Base-by-base conservation (phyloP, 2,888 invertebrate species). In the Frankliniella intonsa region DNA sequence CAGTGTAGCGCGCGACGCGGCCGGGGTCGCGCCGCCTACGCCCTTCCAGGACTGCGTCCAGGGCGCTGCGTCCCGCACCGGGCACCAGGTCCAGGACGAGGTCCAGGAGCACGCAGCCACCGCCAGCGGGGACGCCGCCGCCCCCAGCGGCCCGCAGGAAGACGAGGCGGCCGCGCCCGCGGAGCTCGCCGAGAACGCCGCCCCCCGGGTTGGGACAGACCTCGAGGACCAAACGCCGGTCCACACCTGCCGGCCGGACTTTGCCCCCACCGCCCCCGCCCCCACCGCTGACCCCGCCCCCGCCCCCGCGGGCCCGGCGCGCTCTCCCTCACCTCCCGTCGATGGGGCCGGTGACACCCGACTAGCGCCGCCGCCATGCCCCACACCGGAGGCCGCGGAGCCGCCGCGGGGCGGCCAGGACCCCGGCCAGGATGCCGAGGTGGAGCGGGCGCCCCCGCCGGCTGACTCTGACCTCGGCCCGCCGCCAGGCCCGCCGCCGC, bases 371-470 rank as follows among this genome's bases (percentile, higher is more conserved):
- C 69, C 69, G 69, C n/a, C 69, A 22, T 25, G 69, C 22, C 12
- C n/a, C 69, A 22, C 25, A 9, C 69, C 69, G 69, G 25, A 22
- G 17, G 5, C 14, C 62, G 17, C 62, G 62, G 7, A 17, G 62
- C 19, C 11, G 19, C 62, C 62, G 22, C 69, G 12, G 69, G 10
- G 22, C 69, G 22, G 22, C 22, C 69, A 76, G 69, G 69, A 25
- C 22, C 25, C 69, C 69, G 69, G 22, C 50, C 80, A 79, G 55
- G 82, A 80, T 81, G 76, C 62, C 81, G 81, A 25, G 81, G 80
- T 50, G 22, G 81, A 14, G 81, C 51, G 69, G 62, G 50, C 50
- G 81, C 81, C 80, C 62, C 79, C 11, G 62, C 25, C 82, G 79
- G 65, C 25, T 50, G 50, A n/a, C 69, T 38, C 38, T 38, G n/a